Base-by-base conservation (phyloP, 92 coral and sea anemone genomes). In the Zoanthus sociatus region DNA sequence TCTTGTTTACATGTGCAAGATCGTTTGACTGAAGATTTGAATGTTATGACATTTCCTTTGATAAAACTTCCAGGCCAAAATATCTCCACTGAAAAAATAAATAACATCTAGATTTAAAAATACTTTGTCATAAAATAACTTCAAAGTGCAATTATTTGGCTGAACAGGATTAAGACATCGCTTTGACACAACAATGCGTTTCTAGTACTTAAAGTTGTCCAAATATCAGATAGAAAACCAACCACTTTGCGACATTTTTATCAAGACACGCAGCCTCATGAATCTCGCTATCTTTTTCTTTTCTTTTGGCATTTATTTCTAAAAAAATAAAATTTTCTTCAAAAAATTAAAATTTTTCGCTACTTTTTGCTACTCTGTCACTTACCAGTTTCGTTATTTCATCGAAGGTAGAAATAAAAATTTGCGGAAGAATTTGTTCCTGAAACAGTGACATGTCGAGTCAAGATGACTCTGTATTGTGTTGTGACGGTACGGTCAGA, bases 311-410 rank as follows among this genome's bases (percentile, higher is more conserved):
- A 63, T 63, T 33, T 33, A 26, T 64, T 17, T 12, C 46, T 44
- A 21, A n/a, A 17, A 58, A 63, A 64, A 21, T 18, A 51, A 47
- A 37, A 79, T 12, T 9, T 9, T 55, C 13, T 61, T 46, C 13
- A 30, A 16, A 58, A 17, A 6, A 26, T 26, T 26, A 81, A 81
- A 64, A 9, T 48, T 48, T 48, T 48, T 48, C 75, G 46, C 45
- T 18, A 47, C 46, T 42, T 37, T 64, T 33, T 21, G n/a, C 64
- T 6, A 58, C 64, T n/a, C 26, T 5, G 61, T 45, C 85, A 81
- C 85, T 81, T 66, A 81, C 85, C 85, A 81, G 66, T 45, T 81
- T 81, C 66, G 67, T 75, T 64, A 81, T 81, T 81, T 81, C 85
- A 66, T 81, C 85, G 30, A 81, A 81, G 45, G 85, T 13, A 6